These are phyloP conservation scores for Ptilodon capucinus DNA, from an alignment of 2,888 invertebrate genomes.

Conservation along the genomic window DNA sequence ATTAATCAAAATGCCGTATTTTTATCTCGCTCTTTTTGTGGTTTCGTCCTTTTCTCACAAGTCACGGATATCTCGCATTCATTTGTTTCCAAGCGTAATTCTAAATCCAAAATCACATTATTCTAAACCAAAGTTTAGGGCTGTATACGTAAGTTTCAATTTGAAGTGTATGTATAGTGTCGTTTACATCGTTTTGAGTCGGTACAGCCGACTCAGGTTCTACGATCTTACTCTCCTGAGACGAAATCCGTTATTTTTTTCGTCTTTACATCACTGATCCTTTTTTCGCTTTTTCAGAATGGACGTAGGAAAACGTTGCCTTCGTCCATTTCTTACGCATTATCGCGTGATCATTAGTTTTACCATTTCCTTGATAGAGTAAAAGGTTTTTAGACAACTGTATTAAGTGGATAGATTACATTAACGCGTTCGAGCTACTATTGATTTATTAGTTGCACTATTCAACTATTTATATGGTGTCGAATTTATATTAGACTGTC, in stretches of 20 bases:
- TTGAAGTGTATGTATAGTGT: conserved; percentile 11
- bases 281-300: conserved; percentile 78
- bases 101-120: conserved; percentile 35
- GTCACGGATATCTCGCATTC: conserved; percentile 75
- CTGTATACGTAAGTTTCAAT: conserved; percentile 16
- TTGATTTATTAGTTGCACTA: neutral
- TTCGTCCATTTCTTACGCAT: conserved; percentile 76
- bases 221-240: conserved; percentile 80
- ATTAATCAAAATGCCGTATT: conserved; percentile 83
- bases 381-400: conserved; percentile 66
- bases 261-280: conserved; percentile 73
- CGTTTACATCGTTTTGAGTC: conserved; percentile 42
- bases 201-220: conserved; percentile 57
- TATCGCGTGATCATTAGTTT: conserved; percentile 78
- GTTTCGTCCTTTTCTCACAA: conserved; percentile 63
- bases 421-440: conserved; percentile 35
- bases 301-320: conserved; percentile 71
- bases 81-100: conserved; percentile 48
- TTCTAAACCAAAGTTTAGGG: conserved; percentile 36
- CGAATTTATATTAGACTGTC: neutral
- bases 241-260: conserved; percentile 79
- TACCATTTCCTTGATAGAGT: conserved; percentile 65
- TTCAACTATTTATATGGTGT: neutral
- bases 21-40: conserved; percentile 68
- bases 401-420: conserved; percentile 56